These are phyloP conservation scores for Pyralis farinalis DNA, from an alignment of 2,888 invertebrate species.

Conservation along the genomic window DNA sequence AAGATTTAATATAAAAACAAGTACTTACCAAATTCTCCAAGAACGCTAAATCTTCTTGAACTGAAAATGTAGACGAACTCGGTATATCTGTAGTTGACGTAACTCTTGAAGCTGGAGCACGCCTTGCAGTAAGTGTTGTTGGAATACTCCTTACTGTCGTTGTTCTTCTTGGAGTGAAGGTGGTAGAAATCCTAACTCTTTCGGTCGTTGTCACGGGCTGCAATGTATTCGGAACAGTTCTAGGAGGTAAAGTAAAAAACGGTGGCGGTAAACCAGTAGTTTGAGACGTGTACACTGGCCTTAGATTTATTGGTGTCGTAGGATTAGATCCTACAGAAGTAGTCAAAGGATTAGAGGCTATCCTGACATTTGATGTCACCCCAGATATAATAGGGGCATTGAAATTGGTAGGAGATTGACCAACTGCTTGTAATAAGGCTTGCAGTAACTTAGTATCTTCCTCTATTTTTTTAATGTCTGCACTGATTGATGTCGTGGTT, in stretches of 20 bases:
- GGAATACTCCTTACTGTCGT: constrained; percentile 37
- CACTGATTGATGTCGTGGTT: constrained; percentile 43
- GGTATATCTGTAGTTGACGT: constrained; percentile 62
- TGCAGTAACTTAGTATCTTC: constrained; percentile 67
- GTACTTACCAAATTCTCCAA: constrained; percentile 82
- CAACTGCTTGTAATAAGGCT: constrained; percentile 64
- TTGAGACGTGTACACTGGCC: constrained; percentile 52
- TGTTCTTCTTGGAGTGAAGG: constrained; percentile 49
- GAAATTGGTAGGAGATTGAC: constrained; percentile 43
- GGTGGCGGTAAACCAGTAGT: constrained; percentile 40
- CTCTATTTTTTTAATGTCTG: constrained; percentile 60
- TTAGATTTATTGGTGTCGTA: constrained; percentile 55
- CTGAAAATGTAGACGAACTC: constrained; percentile 70
- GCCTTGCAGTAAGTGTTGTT: constrained; percentile 35
- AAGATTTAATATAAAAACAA: no score
- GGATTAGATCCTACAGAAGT: constrained; percentile 59
- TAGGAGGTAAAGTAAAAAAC: constrained; percentile 43
- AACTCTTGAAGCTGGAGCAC: constrained; percentile 35
- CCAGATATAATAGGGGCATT: constrained; percentile 60
- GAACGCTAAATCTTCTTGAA: constrained; percentile 81
- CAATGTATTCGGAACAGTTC: constrained; percentile 52
- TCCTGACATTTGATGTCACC: constrained; percentile 65
- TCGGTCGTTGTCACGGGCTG: constrained; percentile 44
- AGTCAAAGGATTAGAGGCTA: constrained; percentile 61
- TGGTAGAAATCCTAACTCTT: constrained; percentile 62